Base-by-base conservation (phyloP, 2,113 vertebrate species). In the Gadus macrocephalus region DNA sequence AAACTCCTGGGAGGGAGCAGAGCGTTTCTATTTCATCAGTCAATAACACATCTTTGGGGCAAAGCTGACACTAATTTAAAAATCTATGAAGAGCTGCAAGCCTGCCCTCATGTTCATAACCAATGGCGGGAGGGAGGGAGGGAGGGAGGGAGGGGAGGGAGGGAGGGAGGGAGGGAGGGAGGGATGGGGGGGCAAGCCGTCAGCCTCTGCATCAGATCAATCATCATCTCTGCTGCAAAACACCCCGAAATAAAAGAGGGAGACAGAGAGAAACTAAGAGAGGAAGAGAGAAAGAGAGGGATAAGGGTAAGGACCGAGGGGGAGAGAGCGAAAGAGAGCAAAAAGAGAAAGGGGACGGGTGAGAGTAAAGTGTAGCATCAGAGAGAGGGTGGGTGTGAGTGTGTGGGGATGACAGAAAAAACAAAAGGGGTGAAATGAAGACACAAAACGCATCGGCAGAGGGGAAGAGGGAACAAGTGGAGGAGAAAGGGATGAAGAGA, bases 51-150 rank as follows among this genome's bases (percentile, higher is more conserved):
- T 93, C 92, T 93, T 92, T 92, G 88, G 88, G 89, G 89, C 87
- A 91, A 91, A 91, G 91, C 87, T 91, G 91, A 89, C 88, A 86
- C 91, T 92, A 93, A 93, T 92, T 92, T 91, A 92, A 92, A 93
- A 92, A 93, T 92, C 92, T 88, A 93, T 93, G 87, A 91, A 85
- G 86, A 91, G 85, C 12, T 16, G 16, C 12, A 83, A 76, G 79
- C 81, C 84, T 3, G 68, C 86, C 83, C 83, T 89, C 85, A 84
- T 89, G 90, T 89, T 91, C 91, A 91, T 91, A 91, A 91, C 83
- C 76, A 85, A 68, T 75, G 82, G 71, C 8, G 74, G 79, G 74
- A 83, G 81, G 83, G 81, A 77, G 82, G 73, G 78, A 17, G n/a
- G 20, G 19, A 61, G 20, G 16, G 16, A 59, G n/a, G 22, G n/a